These are phyloP conservation scores for Penaeus vannamei DNA, from an alignment of 1,140 invertebrate genomes.

Conservation along the genomic window DNA sequence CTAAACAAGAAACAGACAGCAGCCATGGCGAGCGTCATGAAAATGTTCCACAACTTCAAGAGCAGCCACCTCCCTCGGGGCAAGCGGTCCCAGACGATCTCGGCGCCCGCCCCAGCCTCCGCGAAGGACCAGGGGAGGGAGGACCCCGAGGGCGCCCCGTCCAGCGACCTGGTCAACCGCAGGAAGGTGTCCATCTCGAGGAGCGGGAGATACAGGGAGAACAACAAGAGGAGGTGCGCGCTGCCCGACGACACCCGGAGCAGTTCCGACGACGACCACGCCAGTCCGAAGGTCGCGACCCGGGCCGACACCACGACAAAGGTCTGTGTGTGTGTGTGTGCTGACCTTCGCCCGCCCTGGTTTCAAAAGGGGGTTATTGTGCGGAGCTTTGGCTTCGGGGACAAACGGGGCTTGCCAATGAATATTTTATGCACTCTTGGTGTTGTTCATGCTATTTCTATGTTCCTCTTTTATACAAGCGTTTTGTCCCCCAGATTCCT, in stretches of 20 bases:
- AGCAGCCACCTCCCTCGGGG: slow-evolving; percentile 26
- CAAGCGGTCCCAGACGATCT: not conserved
- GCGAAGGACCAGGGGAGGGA: slow-evolving; percentile 18
- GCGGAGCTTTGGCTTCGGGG: no score
- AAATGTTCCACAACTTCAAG: slow-evolving; percentile 46
- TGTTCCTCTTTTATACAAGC: no score
- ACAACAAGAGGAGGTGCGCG: slow-evolving; percentile 42
- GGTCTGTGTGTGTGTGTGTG: no score
- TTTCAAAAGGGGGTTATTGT: no score
- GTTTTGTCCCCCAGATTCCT: no score
- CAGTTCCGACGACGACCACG: not conserved
- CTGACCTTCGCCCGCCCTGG: no score
- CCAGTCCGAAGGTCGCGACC: not conserved
- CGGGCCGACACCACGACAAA: no score
- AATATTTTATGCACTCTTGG: no score
- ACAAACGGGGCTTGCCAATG: no score
- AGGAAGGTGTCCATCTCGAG: slow-evolving; percentile 50
- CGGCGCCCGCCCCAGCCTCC: not conserved
- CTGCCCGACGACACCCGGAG: not conserved
- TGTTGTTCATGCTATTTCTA: no score
- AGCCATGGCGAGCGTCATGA: slow-evolving; percentile 43
- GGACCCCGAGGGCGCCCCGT: slow-evolving; percentile 2
- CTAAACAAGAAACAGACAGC: not conserved
- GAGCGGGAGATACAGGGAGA: slow-evolving; percentile 45
- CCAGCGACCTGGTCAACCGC: slow-evolving; percentile 36